phyloP scores from a whole-genome alignment of 1,140 invertebrate species.

The Platyscapa corneri region DNA sequence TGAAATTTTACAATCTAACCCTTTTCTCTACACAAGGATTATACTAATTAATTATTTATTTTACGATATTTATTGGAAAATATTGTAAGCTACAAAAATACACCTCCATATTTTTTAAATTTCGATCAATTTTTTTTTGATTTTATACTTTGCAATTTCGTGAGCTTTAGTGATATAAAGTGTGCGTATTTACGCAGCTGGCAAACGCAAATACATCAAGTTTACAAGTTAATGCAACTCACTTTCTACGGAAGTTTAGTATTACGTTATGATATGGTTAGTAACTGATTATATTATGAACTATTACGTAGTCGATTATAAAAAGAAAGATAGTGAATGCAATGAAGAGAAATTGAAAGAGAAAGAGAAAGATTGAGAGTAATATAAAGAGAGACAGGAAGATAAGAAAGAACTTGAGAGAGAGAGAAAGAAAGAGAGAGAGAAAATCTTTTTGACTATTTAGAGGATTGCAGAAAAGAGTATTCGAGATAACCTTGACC shows the following conservation, averaged over 20 bases:
- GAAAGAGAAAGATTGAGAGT: not conserved
- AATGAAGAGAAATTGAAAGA: not conserved
- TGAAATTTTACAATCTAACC: not conserved
- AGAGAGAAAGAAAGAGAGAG: not conserved
- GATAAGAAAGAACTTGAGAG: too few relatives aligned
- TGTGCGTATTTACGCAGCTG: not conserved
- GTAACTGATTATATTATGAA: constrained; percentile 20
- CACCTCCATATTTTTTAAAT: not conserved
- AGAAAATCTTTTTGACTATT: not conserved
- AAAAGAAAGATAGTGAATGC: not conserved
- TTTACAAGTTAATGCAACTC: constrained; percentile 60
- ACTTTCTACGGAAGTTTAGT: constrained; percentile 65
- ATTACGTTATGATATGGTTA: constrained; percentile 46
- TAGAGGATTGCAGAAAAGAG: not conserved
- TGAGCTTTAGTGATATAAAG: constrained; percentile 22
- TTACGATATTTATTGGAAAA: not conserved
- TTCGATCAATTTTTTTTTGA: too few relatives aligned
- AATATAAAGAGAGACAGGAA: not conserved
- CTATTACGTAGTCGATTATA: constrained; percentile 37
- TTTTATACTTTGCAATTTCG: not conserved
- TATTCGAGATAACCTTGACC: not conserved
- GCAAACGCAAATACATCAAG: constrained; percentile 56
- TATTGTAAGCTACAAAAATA: too few relatives aligned
- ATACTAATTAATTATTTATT: not conserved
- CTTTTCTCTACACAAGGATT: not conserved